A percentile compares a stretch with the other conserved stretches of the same genome.
phyloP scores from a whole-genome alignment of 2,797 vertebrate species.

The Poliocrania exsul region DNA sequence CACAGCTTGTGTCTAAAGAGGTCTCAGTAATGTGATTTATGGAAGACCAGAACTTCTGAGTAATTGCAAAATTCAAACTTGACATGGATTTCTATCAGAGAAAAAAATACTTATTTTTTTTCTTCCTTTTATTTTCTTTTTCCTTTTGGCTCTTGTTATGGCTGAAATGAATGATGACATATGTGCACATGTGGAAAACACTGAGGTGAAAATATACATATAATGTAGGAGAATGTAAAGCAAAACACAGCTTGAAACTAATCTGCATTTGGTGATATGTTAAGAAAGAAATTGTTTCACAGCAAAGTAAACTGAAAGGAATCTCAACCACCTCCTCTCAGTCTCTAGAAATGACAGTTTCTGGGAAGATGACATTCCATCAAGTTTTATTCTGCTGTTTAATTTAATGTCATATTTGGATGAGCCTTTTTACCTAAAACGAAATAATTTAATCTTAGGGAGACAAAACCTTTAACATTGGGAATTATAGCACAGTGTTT shows the following conservation, averaged over 20 bases:
- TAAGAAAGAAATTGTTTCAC: neutral
- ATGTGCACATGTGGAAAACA: neutral
- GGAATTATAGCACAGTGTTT: neutral
- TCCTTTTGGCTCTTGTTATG: neutral
- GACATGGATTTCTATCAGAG: neutral
- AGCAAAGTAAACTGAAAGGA: neutral
- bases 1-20: neutral
- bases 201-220: neutral
- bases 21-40: neutral
- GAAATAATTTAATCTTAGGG: neutral
- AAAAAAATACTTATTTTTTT: neutral
- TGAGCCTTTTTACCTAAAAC: neutral
- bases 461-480: neutral
- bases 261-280: neutral
- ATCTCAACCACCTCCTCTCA: neutral
- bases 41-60: neutral
- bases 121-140: neutral
- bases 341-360: neutral
- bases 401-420: neutral
- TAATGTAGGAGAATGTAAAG: neutral
- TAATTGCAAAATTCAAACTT: neutral
- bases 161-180: neutral
- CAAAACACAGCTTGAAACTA: neutral
- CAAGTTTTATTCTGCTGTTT: neutral
- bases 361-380: neutral